Conservation (phyloP, 2,113 vertebrate species). For the Tupaia tana region DNA sequence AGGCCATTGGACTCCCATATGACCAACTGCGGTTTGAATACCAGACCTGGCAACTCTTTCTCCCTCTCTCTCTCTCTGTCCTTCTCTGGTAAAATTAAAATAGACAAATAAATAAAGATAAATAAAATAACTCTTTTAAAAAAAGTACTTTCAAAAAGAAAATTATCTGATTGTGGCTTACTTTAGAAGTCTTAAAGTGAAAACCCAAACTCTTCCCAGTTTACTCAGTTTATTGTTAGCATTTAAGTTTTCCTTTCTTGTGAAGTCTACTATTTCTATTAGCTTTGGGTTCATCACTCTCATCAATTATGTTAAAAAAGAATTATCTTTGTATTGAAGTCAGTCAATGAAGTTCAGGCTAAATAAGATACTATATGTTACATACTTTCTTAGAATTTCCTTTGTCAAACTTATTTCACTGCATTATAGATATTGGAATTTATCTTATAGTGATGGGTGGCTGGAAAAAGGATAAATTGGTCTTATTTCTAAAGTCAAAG, state of each 20-base stretch:
- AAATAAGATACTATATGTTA: not conserved
- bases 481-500: constrained; percentile 50
- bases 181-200: constrained; percentile 27
- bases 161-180: not conserved
- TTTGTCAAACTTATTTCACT: constrained; percentile 2
- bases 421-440: not conserved
- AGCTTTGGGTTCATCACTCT: constrained; percentile 3
- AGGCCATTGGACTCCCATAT: too few relatives aligned
- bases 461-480: not conserved
- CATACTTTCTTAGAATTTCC: not conserved
- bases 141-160: not conserved
- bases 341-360: constrained; percentile 13
- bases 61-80: too few relatives aligned
- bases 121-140: too few relatives aligned
- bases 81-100: too few relatives aligned
- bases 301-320: constrained; percentile 16
- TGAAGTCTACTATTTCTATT: not conserved
- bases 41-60: too few relatives aligned
- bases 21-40: too few relatives aligned
- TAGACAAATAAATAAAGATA: too few relatives aligned
- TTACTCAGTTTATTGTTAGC: not conserved
- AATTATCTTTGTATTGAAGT: constrained; percentile 28
- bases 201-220: not conserved
- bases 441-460: not conserved
- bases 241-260: constrained; percentile 45